A percentile compares a stretch with the other conserved stretches of the same genome.
These are phyloP conservation scores for Diorhabda sublineata DNA, from an alignment of 1,140 invertebrate genomes.

Conservation along the genomic window DNA sequence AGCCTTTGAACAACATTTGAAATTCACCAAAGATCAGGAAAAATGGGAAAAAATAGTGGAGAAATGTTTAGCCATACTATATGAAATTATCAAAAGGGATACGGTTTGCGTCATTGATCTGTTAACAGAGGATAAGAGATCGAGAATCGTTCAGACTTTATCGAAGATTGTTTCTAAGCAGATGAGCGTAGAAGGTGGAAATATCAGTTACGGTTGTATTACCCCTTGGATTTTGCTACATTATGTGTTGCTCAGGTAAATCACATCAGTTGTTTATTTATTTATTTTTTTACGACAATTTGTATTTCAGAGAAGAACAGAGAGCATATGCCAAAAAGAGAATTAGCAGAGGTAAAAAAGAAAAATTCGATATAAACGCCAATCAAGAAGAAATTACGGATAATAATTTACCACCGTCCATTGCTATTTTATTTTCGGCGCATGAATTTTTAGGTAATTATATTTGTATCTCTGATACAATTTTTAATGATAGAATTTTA, in stretches of 20 bases:
- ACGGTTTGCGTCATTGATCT: slow-evolving; percentile 53
- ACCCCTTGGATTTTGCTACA: slow-evolving; percentile 82
- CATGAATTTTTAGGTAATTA: slow-evolving; percentile 77
- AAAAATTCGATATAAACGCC: slow-evolving; percentile 25
- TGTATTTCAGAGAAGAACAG: slow-evolving; percentile 47
- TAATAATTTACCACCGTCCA: slow-evolving; percentile 64
- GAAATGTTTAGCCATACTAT: slow-evolving; percentile 63
- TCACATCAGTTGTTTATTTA: not conserved
- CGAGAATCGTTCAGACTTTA: slow-evolving; percentile 69
- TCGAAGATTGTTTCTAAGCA: slow-evolving; percentile 70
- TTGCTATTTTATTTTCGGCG: slow-evolving; percentile 74
- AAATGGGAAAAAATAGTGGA: slow-evolving; percentile 62
- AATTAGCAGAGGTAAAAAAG: slow-evolving; percentile 34
- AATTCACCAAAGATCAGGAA: slow-evolving; percentile 41
- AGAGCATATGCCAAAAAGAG: slow-evolving; percentile 49
- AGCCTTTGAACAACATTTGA: slow-evolving; percentile 50
- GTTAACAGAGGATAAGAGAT: slow-evolving; percentile 52
- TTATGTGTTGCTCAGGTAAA: slow-evolving; percentile 65
- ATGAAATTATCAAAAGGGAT: slow-evolving; percentile 60
- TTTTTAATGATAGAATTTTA: not conserved
- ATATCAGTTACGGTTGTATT: slow-evolving; percentile 67
- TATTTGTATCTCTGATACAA: not conserved
- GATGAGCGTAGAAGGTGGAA: slow-evolving; percentile 62
- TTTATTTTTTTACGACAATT: not conserved
- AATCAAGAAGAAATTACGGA: slow-evolving; percentile 35